These are phyloP conservation scores for Rotaria sp. DNA, from an alignment of 2,888 invertebrate genomes.

Conservation along the genomic window DNA sequence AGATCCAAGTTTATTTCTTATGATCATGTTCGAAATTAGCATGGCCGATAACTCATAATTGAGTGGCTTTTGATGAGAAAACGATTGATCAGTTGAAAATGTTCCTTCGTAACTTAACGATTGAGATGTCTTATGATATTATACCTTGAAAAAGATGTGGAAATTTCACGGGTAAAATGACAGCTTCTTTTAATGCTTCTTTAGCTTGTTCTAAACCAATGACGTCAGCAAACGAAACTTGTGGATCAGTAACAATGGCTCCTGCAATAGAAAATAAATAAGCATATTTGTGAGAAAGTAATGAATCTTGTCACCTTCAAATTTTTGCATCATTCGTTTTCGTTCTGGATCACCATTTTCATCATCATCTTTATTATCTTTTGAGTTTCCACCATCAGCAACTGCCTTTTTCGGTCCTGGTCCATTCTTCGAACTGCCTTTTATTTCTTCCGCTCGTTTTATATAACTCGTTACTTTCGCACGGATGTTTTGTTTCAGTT, in stretches of 20 bases:
- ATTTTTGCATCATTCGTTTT: neutral
- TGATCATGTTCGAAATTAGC: no score
- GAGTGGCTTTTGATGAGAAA: no score
- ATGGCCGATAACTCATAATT: no score
- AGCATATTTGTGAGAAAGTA: neutral
- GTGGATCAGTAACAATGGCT: conserved; percentile 90
- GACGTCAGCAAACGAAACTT: conserved; percentile 94
- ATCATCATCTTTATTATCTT: conserved; percentile 3
- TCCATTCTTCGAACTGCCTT: conserved; percentile 61
- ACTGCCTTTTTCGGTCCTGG: neutral
- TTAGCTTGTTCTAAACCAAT: conserved; percentile 94
- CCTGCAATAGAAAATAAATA: conserved; percentile 54
- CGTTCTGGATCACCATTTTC: neutral
- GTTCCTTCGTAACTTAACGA: no score
- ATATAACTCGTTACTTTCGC: conserved; percentile 74
- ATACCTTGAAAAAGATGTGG: conserved; percentile 90
- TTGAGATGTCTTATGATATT: conserved; percentile 27
- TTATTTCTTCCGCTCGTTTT: conserved; percentile 90
- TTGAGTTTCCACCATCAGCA: conserved; percentile 6
- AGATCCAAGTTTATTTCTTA: no score
- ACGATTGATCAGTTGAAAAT: no score
- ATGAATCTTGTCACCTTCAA: neutral
- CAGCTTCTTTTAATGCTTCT: conserved; percentile 95
- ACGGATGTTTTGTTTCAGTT: neutral
- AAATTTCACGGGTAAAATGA: conserved; percentile 94